A percentile compares a stretch with the other conserved stretches of the same genome.
These are phyloP conservation scores for Branchinecta sandiegonensis DNA, from an alignment of 2,888 invertebrate species.

Conservation along the genomic window DNA sequence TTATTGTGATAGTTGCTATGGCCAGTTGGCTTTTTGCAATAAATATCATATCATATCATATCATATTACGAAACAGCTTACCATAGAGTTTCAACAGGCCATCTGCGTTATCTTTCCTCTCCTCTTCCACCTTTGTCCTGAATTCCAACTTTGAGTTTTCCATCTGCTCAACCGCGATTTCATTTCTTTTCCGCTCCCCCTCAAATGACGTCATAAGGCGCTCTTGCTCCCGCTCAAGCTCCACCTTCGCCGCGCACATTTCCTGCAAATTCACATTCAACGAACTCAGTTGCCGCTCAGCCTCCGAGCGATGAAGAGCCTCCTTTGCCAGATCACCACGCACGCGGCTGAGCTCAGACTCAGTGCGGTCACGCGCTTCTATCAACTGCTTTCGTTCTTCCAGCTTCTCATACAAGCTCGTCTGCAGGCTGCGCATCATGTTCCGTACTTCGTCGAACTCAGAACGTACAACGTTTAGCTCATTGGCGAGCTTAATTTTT, in stretches of 20 bases:
- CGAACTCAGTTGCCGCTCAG: slow-evolving; percentile 22
- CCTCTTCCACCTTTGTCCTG: slow-evolving; percentile 19
- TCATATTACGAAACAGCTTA: background rate
- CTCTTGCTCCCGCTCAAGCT: slow-evolving; percentile 21
- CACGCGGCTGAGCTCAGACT: slow-evolving; percentile 17
- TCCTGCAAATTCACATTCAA: slow-evolving; percentile 28
- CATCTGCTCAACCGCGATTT: background rate
- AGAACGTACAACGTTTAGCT: background rate
- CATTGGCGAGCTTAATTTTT: background rate
- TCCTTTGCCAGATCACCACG: slow-evolving; percentile 3
- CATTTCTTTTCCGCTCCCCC: background rate
- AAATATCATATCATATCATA: too few relatives aligned
- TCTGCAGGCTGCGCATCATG: slow-evolving; percentile 16
- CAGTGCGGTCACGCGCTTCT: slow-evolving; percentile 20
- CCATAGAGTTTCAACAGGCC: background rate
- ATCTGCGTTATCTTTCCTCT: background rate
- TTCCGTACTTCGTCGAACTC: slow-evolving; percentile 7
- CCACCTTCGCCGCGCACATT: slow-evolving; percentile 21
- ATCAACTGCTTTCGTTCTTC: slow-evolving; percentile 28
- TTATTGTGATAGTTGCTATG: too few relatives aligned
- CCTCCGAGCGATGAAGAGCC: background rate
- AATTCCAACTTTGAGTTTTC: slow-evolving; percentile 10
- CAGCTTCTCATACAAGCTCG: slow-evolving; percentile 24
- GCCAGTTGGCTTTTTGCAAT: too few relatives aligned
- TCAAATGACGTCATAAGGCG: slow-evolving; percentile 15